Evolutionary conservation across 2,797 vertebrate genomes (phyloP).

Genomic region (Tamandua tetradactyla): DNA sequence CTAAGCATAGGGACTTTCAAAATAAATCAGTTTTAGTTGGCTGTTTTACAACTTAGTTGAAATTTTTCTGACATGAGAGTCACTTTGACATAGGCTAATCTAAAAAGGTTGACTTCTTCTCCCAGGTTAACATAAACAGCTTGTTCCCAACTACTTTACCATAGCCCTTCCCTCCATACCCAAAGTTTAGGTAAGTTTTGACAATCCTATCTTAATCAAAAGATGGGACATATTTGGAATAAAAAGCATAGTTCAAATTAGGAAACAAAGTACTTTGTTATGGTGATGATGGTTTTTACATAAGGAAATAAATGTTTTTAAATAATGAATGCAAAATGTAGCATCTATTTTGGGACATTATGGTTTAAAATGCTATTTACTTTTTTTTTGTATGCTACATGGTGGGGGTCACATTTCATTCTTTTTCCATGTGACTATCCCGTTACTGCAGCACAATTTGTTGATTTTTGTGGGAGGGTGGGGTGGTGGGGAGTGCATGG

Average conservation of each 20-base stretch:
- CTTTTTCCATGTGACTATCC: too few species aligned
- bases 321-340: constrained; percentile 57
- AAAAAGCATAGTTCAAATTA: constrained; percentile 61
- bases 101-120: not conserved
- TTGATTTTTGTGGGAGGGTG: too few species aligned
- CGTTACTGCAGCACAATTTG: too few species aligned
- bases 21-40: constrained; percentile 31
- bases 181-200: constrained; percentile 48
- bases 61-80: not conserved
- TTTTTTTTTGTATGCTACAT: too few species aligned
- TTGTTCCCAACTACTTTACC: constrained; percentile 32
- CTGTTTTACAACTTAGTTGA: constrained; percentile 24
- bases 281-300: constrained; percentile 58
- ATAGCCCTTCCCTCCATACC: constrained; percentile 30
- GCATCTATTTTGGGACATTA: constrained; percentile 79
- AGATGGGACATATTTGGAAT: constrained; percentile 44
- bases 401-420: too few species aligned
- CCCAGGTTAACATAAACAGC: not conserved
- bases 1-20: constrained; percentile 40
- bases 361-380: constrained; percentile 90
- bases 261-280: constrained; percentile 57
- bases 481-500: too few species aligned
- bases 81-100: constrained; percentile 5
- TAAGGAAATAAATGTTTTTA: constrained; percentile 59
- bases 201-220: too few species aligned